Percentiles rank a stretch among this genome's conserved stretches.
These are phyloP conservation scores for Babyrousa celebensis DNA, from an alignment of 2,797 vertebrate species.

Conservation along the genomic window DNA sequence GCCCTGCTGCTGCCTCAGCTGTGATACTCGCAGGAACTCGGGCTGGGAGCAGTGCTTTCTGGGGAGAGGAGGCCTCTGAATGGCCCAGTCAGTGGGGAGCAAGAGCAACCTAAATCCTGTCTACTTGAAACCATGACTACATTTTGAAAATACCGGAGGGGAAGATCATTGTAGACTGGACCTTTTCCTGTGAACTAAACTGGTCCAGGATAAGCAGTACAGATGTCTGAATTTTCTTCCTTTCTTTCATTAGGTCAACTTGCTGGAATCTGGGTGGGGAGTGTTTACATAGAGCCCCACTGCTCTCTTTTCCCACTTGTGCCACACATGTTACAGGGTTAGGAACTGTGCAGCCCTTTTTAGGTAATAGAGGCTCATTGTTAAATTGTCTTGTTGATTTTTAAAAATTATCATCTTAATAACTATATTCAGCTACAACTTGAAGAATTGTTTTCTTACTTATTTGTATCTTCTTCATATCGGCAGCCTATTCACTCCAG, in stretches of 20 bases:
- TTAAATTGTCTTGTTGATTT: slow-evolving; percentile 32
- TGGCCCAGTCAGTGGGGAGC: background rate
- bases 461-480: slow-evolving; percentile 49
- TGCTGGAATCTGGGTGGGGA: background rate
- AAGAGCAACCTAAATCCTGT: slow-evolving; percentile 7
- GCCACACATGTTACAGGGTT: background rate
- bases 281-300: background rate
- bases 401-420: background rate
- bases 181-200: background rate
- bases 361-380: slow-evolving; percentile 35
- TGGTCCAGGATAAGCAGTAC: background rate
- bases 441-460: slow-evolving; percentile 40
- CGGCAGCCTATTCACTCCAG: slow-evolving; percentile 10
- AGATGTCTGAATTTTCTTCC: slow-evolving; percentile 29
- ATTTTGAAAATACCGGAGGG: slow-evolving; percentile 34
- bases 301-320: background rate
- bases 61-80: background rate
- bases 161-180: background rate
- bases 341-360: slow-evolving; percentile 25
- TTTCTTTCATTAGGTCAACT: background rate
- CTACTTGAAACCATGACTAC: background rate
- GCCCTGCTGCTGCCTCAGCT: background rate
- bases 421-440: slow-evolving; percentile 33
- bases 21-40: background rate
- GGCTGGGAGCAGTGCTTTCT: background rate